Percentiles rank a stretch among this genome's conserved stretches.
phyloP scores from a whole-genome alignment of 2,888 invertebrate species.

The Pegoplata infirma region DNA sequence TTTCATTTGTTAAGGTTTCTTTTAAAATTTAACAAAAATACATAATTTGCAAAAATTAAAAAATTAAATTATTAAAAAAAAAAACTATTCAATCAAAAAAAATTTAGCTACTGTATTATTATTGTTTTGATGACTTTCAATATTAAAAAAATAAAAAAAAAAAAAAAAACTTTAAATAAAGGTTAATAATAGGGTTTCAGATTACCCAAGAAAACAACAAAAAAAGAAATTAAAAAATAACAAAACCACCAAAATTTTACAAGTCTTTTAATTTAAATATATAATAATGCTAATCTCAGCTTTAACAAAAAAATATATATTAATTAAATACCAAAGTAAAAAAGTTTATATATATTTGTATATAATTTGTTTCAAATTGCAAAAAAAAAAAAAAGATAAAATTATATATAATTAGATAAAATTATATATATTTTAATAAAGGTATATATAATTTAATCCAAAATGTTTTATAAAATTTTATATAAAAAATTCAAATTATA shows the following conservation, averaged over 20 bases:
- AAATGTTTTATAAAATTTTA: too few species aligned
- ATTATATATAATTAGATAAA: too few species aligned
- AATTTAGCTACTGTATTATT: constrained; percentile 28
- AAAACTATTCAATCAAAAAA: constrained; percentile 2
- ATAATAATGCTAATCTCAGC: not conserved
- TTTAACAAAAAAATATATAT: not conserved
- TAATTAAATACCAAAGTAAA: constrained; percentile 21
- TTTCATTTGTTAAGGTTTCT: not conserved
- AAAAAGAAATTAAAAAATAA: not conserved
- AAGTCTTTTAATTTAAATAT: too few species aligned
- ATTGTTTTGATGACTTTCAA: constrained; percentile 11
- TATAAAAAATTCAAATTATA: too few species aligned
- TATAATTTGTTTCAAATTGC: too few species aligned
- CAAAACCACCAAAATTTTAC: too few species aligned
- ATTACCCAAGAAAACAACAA: constrained; percentile 5
- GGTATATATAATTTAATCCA: too few species aligned
- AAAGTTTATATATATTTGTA: too few species aligned
- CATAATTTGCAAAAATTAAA: constrained; percentile 29
- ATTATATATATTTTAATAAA: too few species aligned
- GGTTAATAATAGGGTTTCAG: constrained; percentile 16
- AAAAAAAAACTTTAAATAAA: not conserved
- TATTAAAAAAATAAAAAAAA: not conserved
- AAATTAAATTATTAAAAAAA: not conserved
- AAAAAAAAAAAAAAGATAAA: too few species aligned
- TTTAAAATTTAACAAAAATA: constrained; percentile 3